Percentiles rank a stretch among this genome's conserved stretches.
phyloP scores from a whole-genome alignment of 2,797 vertebrate species.

The Potorous gilbertii region DNA sequence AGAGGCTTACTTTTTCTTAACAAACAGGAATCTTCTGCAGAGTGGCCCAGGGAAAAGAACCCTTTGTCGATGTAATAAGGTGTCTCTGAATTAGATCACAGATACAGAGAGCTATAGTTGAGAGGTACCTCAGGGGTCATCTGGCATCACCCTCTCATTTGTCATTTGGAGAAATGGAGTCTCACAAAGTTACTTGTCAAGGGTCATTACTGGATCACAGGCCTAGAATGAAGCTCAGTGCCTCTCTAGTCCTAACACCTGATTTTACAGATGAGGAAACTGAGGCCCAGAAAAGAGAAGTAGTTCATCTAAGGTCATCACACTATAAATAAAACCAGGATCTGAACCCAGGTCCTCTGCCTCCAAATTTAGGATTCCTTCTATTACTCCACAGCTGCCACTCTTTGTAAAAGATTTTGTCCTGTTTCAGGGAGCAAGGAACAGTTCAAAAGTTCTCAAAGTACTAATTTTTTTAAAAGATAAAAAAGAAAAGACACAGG shows the following conservation, averaged over 20 bases:
- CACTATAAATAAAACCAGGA: background rate
- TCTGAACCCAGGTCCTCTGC: background rate
- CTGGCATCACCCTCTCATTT: background rate
- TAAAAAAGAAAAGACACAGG: background rate
- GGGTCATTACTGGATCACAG: background rate
- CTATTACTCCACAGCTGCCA: background rate
- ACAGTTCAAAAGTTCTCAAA: background rate
- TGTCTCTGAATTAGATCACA: background rate
- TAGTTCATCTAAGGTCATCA: background rate
- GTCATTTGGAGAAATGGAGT: background rate
- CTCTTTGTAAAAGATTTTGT: background rate
- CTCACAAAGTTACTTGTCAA: background rate
- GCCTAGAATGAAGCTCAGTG: background rate
- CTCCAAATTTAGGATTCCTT: background rate
- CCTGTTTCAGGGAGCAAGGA: background rate
- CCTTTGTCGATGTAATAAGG: background rate
- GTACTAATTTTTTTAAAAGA: background rate
- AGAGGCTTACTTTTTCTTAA: slow-evolving; percentile 61
- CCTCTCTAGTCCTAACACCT: background rate
- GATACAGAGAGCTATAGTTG: background rate
- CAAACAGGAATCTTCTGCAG: slow-evolving; percentile 52
- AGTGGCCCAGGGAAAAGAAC: accelerated
- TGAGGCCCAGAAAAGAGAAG: background rate
- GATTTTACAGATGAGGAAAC: background rate
- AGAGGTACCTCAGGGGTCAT: background rate